Evolutionary conservation across 2,888 invertebrate species (phyloP).

Genomic region (Nasonia oneida): DNA sequence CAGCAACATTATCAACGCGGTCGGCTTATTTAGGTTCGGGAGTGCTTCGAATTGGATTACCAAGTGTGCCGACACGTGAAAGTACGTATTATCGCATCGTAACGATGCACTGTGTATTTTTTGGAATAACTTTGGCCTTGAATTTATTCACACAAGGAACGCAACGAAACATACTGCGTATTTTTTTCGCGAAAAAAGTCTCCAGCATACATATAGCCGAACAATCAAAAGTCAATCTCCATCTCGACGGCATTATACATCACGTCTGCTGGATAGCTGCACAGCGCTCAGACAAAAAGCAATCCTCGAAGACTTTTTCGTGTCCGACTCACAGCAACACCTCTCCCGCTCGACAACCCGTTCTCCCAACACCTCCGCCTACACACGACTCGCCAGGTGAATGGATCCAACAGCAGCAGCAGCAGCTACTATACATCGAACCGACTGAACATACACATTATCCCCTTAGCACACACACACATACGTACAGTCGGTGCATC

Average conservation of each 20-base stretch:
- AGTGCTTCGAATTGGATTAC: not conserved
- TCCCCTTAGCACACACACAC: conserved; percentile 1
- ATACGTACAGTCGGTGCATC: not conserved
- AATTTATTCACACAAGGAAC: no score
- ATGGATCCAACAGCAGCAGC: conserved; percentile 14
- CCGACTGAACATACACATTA: not conserved
- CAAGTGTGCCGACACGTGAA: not conserved
- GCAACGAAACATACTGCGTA: no score
- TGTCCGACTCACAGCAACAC: conserved; percentile 9
- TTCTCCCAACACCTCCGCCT: conserved; percentile 18
- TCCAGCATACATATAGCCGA: not conserved
- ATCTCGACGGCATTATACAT: not conserved
- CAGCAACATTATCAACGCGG: not conserved
- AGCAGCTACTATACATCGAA: not conserved
- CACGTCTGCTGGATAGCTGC: not conserved
- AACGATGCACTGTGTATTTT: conserved; percentile 10
- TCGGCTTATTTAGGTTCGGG: not conserved
- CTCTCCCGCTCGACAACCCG: not conserved
- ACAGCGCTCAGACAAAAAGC: not conserved
- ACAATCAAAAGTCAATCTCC: conserved; percentile 1
- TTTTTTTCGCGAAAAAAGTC: no score
- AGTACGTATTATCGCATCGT: not conserved
- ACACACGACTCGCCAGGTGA: conserved; percentile 19
- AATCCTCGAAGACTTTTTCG: conserved; percentile 28
- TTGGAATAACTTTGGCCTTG: not conserved